A percentile compares a stretch with the other conserved stretches of the same genome.
phyloP scores from a whole-genome alignment of 1,140 invertebrate species.

The fruit fly (Drosophila melanogaster) region DNA sequence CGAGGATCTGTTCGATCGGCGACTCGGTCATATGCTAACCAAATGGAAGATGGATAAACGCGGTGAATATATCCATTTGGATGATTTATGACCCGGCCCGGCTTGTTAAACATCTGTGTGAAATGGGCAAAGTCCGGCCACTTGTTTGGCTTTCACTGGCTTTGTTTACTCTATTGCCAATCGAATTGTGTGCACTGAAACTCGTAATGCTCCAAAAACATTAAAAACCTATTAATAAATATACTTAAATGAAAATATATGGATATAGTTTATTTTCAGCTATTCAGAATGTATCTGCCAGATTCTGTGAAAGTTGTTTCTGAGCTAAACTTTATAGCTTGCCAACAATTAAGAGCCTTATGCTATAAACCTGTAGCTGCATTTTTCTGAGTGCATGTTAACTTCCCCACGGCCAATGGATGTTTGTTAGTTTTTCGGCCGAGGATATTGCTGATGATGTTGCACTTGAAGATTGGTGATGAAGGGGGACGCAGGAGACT shows the following conservation, averaged over 20 bases:
- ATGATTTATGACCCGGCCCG: constrained; percentile 77
- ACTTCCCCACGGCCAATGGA: constrained; percentile 12
- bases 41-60: constrained; percentile 49
- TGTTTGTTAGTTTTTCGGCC: constrained; percentile 31
- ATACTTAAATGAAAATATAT: too few species aligned
- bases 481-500: not conserved
- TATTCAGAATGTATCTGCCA: too few species aligned
- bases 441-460: constrained; percentile 46
- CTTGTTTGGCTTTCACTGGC: constrained; percentile 67
- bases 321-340: too few species aligned
- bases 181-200: constrained; percentile 34
- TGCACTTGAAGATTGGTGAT: constrained; percentile 32
- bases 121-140: constrained; percentile 65
- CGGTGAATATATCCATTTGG: constrained; percentile 56
- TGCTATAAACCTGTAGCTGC: not conserved
- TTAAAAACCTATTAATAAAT: too few species aligned
- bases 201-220: too few species aligned
- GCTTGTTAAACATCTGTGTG: constrained; percentile 78
- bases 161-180: constrained; percentile 64
- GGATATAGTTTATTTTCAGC: too few species aligned
- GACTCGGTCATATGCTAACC: constrained; percentile 42
- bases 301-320: too few species aligned
- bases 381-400: constrained; percentile 12
- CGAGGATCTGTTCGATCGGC: constrained; percentile 19
- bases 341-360: too few species aligned